Base-by-base conservation (phyloP, 1,140 invertebrate genomes). In the Caerostris darwini region DNA sequence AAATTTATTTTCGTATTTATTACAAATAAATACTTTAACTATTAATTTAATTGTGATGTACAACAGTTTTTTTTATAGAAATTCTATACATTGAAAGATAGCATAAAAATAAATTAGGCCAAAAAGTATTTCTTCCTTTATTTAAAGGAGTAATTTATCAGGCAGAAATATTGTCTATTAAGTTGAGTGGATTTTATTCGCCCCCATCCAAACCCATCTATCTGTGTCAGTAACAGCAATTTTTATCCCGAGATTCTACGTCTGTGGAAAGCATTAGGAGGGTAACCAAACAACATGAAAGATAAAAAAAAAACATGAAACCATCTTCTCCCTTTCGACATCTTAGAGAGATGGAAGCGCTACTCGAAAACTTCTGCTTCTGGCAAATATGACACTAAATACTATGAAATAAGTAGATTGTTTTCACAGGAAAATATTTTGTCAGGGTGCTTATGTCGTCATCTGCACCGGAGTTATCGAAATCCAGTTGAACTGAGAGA, bases 341-440 rank as follows among this genome's bases (percentile, higher is more conserved):
- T 77, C 71, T 53, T 53, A 53, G 71, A 53, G 71, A 83, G 82
- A 83, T 56, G 19, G 56, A 83, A 56, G 6, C n/a, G 82, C n/a
- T 58, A 83, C 82, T 58, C 5, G 56, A 83, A 34, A 83, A 56
- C 82, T 58, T 19, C 82, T 83, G 82, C 54, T n/a, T 17, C n/a
- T 83, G 82, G 82, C 82, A 83, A 83, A 57, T 83, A 54, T 83
- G 82, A 58, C 82, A 83, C 54, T 83, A 83, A 58, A 83, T 58
- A 17, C 82, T 56, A 53, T 77, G 71, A 77, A 77, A 8, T 53
- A 53, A 77, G 71, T 77, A 53, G 71, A 77, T 77, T 77, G 71
- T 77, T 77, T 77, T 77, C 71, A 53, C 71, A 53, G 10, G 34
- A 50, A 77, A 77, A 77, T 77, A 77, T 53, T 77, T 77, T 10